Conservation (phyloP, 2,113 vertebrate genomes). For the Sitta europaea region DNA sequence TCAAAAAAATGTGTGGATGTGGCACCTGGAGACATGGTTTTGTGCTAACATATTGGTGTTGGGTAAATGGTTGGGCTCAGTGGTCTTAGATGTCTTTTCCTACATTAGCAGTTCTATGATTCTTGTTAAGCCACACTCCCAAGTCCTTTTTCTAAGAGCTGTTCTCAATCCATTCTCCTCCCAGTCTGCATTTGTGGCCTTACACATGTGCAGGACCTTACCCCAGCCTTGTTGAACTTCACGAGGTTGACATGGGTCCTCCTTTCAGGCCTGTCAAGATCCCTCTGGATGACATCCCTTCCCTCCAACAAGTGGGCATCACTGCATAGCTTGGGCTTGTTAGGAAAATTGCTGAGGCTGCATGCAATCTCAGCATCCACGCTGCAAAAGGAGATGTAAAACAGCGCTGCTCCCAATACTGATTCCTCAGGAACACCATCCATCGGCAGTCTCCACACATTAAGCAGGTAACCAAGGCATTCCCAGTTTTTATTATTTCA, state of each 20-base stretch:
- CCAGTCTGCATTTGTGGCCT: neutral
- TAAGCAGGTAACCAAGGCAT: neutral
- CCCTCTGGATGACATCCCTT: neutral
- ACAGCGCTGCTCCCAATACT: neutral
- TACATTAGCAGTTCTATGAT: neutral
- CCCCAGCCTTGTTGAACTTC: neutral
- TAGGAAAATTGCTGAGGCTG: neutral
- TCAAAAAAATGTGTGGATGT: neutral
- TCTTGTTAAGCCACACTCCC: neutral
- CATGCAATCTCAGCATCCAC: accelerated
- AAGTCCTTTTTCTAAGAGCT: neutral
- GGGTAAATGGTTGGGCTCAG: neutral
- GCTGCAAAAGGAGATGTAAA: neutral
- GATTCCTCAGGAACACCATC: neutral
- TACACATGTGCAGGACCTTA: neutral
- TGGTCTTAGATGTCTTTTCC: neutral
- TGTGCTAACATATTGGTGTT: neutral
- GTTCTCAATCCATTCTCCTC: neutral
- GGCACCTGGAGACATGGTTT: neutral
- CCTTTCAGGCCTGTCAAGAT: neutral
- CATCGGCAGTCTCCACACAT: accelerated
- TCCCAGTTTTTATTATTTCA: neutral
- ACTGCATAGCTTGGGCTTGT: neutral
- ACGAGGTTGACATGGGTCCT: neutral
- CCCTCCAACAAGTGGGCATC: neutral